These are phyloP conservation scores for Caiman crocodilus DNA, from an alignment of 2,797 vertebrate species.

Conservation along the genomic window DNA sequence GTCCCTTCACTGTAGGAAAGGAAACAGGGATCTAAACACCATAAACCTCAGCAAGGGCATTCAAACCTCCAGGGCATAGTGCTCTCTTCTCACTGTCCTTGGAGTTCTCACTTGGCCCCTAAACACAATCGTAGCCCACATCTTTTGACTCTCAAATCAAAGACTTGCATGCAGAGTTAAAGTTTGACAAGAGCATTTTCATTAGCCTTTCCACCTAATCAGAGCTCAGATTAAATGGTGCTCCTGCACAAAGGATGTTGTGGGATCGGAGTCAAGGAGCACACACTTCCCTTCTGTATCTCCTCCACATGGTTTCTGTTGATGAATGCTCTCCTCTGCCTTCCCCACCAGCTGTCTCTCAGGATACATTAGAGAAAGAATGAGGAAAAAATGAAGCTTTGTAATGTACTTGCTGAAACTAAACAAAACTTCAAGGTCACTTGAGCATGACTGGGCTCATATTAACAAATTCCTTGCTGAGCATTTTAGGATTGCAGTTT, in stretches of 20 bases:
- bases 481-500: background rate
- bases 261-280: background rate
- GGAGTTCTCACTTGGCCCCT: background rate
- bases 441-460: background rate
- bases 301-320: background rate
- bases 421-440: background rate
- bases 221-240: background rate
- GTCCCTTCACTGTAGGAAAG: background rate
- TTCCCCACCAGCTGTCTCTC: background rate
- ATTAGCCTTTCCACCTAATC: background rate
- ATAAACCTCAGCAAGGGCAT: background rate
- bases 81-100: background rate
- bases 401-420: background rate
- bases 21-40: background rate
- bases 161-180: rapidly evolving
- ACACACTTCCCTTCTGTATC: background rate
- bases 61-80: too few relatives aligned
- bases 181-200: background rate
- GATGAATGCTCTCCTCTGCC: background rate
- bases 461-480: background rate
- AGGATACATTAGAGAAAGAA: background rate
- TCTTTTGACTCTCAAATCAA: background rate
- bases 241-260: background rate
- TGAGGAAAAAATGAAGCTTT: background rate
- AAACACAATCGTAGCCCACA: background rate